Evolutionary conservation across 2,888 invertebrate species (phyloP), one percentile per base, ranked within the genome.

Genomic region (Dichetophora obliterata): DNA sequence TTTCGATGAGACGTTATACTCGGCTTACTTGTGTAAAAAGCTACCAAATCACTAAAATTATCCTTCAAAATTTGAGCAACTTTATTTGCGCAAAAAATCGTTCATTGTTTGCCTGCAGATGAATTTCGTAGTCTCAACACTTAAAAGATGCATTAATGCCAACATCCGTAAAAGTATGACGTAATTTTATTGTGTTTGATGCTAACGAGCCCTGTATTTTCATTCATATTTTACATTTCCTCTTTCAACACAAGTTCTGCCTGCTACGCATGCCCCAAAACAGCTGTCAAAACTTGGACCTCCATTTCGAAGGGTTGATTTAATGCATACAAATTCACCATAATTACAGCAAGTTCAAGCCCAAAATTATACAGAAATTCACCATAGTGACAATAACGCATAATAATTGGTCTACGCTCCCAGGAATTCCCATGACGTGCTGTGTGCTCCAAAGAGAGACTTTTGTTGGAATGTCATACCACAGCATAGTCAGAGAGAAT

Each of bases 321-420:
- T 59, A 24, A 50, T 16, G 16, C 71, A 22, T 71, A 14, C 14
- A 37, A 71, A 57, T n/a, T 22, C 34, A 57, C 54, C 71, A 19
- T 54, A n/a, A 24, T 34, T 11, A 11, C 6, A 34, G 71, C 71
- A 71, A 69, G 69, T 69, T 69, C 69, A 69, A 69, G 54, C 52
- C 69, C 24, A 69, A 69, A 48, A 31, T 4, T 31, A 4, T 9
- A 19, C 11, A 27, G 19, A 54, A 69, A 27, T 27, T 31, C 69
- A 16, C 50, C 16, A 50, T 24, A 24, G 8, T 57, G 2, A 19
- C 9, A 57, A 2, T 59, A 24, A 19, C 22, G 24, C 24, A 59
- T 24, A 19, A 54, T 22, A 14, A 2, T 27, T 24, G 2, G 3
- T 59, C 4, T 59, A 2, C 11, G 27, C 57, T 14, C 27, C 24